Percentiles rank a stretch among this genome's conserved stretches.
Evolutionary conservation across 2,888 invertebrate species (phyloP).

Genomic region (Melanostoma mellinum): DNA sequence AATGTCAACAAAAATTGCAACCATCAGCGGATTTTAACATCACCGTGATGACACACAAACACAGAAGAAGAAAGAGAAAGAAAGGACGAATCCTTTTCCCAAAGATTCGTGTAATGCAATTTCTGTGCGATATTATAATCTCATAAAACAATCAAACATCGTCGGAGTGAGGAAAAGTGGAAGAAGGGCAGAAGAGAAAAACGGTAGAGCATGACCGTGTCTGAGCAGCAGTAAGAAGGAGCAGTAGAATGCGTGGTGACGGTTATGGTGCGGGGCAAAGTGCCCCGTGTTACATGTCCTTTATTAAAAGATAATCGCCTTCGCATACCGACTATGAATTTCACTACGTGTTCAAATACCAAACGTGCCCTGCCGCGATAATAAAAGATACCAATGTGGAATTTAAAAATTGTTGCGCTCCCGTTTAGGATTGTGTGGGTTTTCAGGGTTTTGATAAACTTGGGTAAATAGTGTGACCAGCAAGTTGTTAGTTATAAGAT

Average conservation of each 20-base stretch:
- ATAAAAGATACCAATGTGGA: conserved; percentile 66
- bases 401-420: conserved; percentile 62
- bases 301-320: conserved; percentile 73
- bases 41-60: conserved; percentile 3
- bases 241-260: background rate
- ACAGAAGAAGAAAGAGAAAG: background rate
- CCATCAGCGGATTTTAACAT: conserved; percentile 26
- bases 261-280: conserved; percentile 30
- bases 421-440: conserved; percentile 13
- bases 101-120: conserved; percentile 59
- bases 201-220: background rate
- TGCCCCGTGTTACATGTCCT: conserved; percentile 69
- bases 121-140: conserved; percentile 64
- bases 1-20: conserved; percentile 30
- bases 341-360: conserved; percentile 72
- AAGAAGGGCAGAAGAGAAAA: conserved; percentile 20
- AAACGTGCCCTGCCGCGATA: conserved; percentile 66
- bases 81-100: conserved; percentile 11
- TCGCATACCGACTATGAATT: conserved; percentile 71
- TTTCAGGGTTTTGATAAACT: background rate
- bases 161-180: background rate
- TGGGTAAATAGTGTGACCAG: background rate
- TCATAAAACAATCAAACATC: conserved; percentile 59
- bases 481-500: background rate
- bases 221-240: background rate